Base-by-base conservation (phyloP, 2,113 vertebrate species). In the Dipodomys merriami region DNA sequence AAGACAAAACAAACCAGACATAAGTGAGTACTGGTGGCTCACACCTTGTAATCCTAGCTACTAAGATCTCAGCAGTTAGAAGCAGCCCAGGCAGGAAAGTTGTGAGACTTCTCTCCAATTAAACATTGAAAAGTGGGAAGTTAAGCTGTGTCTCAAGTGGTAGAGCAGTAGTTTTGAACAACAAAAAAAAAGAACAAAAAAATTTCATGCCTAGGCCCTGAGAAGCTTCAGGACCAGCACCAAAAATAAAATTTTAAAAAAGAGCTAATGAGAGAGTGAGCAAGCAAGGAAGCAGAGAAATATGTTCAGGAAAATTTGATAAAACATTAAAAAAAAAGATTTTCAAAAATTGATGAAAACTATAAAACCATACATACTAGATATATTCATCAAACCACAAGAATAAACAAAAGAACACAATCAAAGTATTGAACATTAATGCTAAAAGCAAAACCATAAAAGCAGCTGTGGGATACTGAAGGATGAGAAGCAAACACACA, bases 371-470 rank as follows among this genome's bases (percentile, higher is more conserved):
- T 13, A 94, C 44, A 87, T 92, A 19, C 76, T 86, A 83, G 46
- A 90, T 79, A 62, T 12, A 23, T 20, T 95, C 83, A 94, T 35
- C n/a, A 81, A 81, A 73, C 6, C 19, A 39, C 65, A 91, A 93
- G 79, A 65, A 88, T 13, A 65, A 83, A 83, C 19, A 93, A 62
- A 91, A 71, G 79, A 93, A 33, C 49, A 49, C 49, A 49, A 74
- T 83, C 44, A 91, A 92, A 92, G 88, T 29, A 3, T 30, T 73
- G 15, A 89, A 94, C 76, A 95, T 4, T 1, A 89, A 39, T n/a
- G 53, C 86, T 81, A 80, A 88, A 91, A 60, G 76, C 27, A 91
- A 94, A 87, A 60, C 16, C 44, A 85, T 87, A 87, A 85, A 90
- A 92, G 39, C 29, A 81, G 60, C 20, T 49, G 49, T 57, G 12